phyloP scores from a whole-genome alignment of 2,113 vertebrate species.

The Anguilla japonica region DNA sequence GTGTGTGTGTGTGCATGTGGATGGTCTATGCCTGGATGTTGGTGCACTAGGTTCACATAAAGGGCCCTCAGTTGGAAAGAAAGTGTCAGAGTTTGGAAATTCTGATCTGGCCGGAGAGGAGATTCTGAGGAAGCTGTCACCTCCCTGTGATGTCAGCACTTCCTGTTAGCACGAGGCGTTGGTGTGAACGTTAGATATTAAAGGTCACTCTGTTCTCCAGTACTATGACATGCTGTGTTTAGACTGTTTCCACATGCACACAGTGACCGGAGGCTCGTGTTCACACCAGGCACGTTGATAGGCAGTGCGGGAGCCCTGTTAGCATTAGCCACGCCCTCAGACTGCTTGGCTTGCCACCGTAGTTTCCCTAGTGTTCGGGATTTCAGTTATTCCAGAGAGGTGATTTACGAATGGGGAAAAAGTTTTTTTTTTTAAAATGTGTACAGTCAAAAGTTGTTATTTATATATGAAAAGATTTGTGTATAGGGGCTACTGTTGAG shows the following conservation, averaged over 20 bases:
- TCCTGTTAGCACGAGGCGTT: not conserved
- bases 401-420: conserved; percentile 19
- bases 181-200: not conserved
- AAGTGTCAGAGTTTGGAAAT: not conserved
- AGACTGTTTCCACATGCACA: conserved; percentile 3
- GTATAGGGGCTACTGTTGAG: conserved; percentile 36
- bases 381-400: conserved; percentile 15
- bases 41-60: too few species aligned
- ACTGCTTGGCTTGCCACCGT: not conserved
- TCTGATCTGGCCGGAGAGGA: not conserved
- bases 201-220: not conserved
- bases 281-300: not conserved
- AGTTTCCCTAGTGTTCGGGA: conserved; percentile 12
- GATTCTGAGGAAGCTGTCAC: not conserved
- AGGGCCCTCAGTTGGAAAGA: not conserved
- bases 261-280: not conserved
- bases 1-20: too few species aligned
- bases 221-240: not conserved
- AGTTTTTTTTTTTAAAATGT: conserved; percentile 5
- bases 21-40: too few species aligned
- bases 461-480: conserved; percentile 38
- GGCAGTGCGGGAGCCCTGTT: not conserved
- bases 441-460: conserved; percentile 42
- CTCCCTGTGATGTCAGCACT: not conserved
- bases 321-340: not conserved